Base-by-base conservation (phyloP, 2,113 vertebrate genomes). In the Aphelocoma coerulescens region DNA sequence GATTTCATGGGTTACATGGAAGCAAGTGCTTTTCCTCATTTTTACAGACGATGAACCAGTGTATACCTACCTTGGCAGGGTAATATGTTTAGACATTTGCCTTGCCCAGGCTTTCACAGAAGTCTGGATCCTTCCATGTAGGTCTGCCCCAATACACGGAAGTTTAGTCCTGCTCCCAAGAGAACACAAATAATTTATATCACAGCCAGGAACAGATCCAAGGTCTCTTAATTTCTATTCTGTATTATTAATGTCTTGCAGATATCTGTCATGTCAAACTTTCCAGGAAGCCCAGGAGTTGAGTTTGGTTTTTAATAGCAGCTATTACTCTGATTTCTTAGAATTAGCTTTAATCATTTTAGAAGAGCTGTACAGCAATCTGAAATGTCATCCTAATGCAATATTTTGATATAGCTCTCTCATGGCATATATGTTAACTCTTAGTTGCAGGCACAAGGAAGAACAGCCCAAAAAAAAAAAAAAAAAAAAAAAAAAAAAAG, bases 241-340 rank as follows among this genome's bases (percentile, higher is more conserved):
- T 93, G 63, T 85, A 73, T 95, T 95, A 94, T 96, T 96, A 97
- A 91, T 96, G 52, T 84, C 61, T 95, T 81, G 76, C 61, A 95
- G 86, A 92, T 96, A 95, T 93, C 93, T 93, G 93, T 96, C 91
- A 95, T 90, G 91, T 96, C 93, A 95, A 96, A 95, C 89, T 94
- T 97, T 94, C 91, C 96, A 96, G 93, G 91, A 97, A 97, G 85
- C 89, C 82, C 81, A 93, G 58, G 88, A 96, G 78, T 52, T 95
- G 71, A 41, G 43, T 96, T 96, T 5, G 30, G 58, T 93, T 94
- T 94, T 94, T 93, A 97, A 95, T 96, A 96, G 91, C 91, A 96
- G 91, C 85, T 94, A 96, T 96, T 96, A 97, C 91, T 96, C 81
- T 96, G 85, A 96, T 97, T 96, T 97, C 93, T 97, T 96, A 96